Percentiles rank a stretch among this genome's conserved stretches.
Conservation (phyloP, 2,113 vertebrate species). For the Callospermophilus lateralis region DNA sequence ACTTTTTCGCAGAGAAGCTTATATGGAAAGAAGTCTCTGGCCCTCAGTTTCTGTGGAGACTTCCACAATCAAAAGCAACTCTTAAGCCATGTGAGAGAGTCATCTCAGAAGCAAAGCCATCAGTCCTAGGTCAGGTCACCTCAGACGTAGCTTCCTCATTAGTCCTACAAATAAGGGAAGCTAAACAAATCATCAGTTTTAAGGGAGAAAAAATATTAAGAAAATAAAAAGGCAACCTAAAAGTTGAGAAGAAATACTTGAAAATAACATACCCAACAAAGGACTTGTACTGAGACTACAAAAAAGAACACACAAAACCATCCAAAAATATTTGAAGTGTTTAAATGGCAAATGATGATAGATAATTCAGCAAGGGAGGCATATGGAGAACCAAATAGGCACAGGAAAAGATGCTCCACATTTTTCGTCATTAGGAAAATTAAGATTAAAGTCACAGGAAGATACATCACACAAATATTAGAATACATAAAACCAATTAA, state of each 20-base stretch:
- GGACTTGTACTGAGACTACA: neutral
- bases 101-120: neutral
- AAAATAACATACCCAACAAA: neutral
- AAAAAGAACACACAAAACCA: neutral
- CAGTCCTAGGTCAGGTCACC: neutral
- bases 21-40: neutral
- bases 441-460: constrained; percentile 9
- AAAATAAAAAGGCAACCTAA: neutral
- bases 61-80: neutral
- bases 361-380: neutral
- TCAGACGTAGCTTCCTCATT: neutral
- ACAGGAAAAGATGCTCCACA: neutral
- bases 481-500: neutral
- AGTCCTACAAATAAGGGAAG: neutral
- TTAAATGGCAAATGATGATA: neutral
- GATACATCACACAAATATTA: neutral
- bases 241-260: neutral
- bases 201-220: neutral
- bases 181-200: neutral
- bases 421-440: neutral
- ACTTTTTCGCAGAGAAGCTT: neutral
- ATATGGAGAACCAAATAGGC: neutral
- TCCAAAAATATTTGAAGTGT: neutral
- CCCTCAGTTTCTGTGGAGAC: neutral
- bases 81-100: neutral